Evolutionary conservation across 2,888 invertebrate genomes (phyloP), one percentile per base, ranked within the genome.

Genomic region (Resseliella maxima): DNA sequence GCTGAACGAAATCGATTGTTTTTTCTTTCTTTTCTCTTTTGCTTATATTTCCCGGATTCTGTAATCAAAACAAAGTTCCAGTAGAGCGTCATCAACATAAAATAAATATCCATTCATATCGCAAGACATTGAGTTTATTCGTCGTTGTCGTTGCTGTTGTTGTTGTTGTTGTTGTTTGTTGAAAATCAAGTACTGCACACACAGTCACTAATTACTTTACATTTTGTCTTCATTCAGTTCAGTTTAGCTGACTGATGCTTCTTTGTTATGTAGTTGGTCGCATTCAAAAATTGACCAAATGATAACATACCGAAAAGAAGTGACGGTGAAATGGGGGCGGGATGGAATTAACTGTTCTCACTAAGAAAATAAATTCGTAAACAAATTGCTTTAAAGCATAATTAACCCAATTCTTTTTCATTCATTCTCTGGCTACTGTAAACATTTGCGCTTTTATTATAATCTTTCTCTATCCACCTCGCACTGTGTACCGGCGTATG

Each of bases 381-480:
- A 31, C 72, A 72, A 72, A 72, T 72, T 72, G 72, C 72, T 72
- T 35, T 72, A 72, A 72, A 72, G 72, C 35, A 15, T n/a, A 72
- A 72, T 72, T 72, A 72, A 72, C 72, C 72, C 72, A 72, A 72
- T 72, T 72, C 72, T 35, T 15, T 18, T 59, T n/a, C n/a, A n/a
- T n/a, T n/a, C n/a, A n/a, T n/a, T n/a, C n/a, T n/a, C n/a, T 24
- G 12, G 72, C 72, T 10, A 31, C 72, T 31, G 2, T 18, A 50
- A 15, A 50, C 12, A 8, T 12, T 41, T 41, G 2, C 46, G 8
- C 15, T 18, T 50, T 50, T 18, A n/a, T n/a, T n/a, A n/a, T n/a
- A n/a, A n/a, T 50, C 18, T 50, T 2, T 50, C 46, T 50, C 46
- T 50, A 8, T 15, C 18, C 18, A 2, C 18, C 46, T 50, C 46